These are phyloP conservation scores for Macrotus californicus DNA, from an alignment of 2,113 vertebrate genomes.

Conservation along the genomic window DNA sequence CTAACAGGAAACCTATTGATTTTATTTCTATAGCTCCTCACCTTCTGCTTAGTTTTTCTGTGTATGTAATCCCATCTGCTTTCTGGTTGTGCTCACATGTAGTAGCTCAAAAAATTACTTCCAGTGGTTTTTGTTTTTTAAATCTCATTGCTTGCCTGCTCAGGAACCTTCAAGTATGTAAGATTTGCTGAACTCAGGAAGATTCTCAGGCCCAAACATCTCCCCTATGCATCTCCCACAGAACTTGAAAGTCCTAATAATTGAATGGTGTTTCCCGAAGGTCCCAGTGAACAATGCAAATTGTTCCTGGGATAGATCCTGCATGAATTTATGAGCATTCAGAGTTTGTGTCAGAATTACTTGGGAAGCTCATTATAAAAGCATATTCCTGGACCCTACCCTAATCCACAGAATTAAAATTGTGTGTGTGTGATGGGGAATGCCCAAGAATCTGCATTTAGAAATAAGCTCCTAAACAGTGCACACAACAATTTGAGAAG, in stretches of 20 bases:
- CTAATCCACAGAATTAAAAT: background rate
- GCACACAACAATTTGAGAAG: background rate
- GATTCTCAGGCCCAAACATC: background rate
- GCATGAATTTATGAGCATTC: background rate
- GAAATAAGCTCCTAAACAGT: background rate
- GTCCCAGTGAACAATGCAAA: background rate
- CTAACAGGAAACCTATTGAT: background rate
- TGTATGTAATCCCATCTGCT: background rate
- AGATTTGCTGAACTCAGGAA: background rate
- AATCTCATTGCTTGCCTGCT: background rate
- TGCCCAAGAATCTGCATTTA: background rate
- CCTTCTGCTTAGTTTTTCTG: background rate
- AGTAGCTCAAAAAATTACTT: conserved; percentile 4
- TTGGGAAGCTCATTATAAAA: background rate
- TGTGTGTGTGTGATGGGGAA: background rate
- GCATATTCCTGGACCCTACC: background rate
- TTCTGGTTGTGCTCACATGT: background rate
- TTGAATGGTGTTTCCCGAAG: background rate
- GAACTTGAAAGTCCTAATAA: background rate
- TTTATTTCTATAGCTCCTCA: conserved; percentile 15
- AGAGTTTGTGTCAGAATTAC: background rate
- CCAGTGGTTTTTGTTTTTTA: background rate
- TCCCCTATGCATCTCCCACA: background rate
- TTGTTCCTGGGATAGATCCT: background rate
- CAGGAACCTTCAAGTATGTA: background rate